A percentile compares a stretch with the other conserved stretches of the same genome.
phyloP scores from a whole-genome alignment of 2,888 invertebrate species.

The Aphrophora alni region DNA sequence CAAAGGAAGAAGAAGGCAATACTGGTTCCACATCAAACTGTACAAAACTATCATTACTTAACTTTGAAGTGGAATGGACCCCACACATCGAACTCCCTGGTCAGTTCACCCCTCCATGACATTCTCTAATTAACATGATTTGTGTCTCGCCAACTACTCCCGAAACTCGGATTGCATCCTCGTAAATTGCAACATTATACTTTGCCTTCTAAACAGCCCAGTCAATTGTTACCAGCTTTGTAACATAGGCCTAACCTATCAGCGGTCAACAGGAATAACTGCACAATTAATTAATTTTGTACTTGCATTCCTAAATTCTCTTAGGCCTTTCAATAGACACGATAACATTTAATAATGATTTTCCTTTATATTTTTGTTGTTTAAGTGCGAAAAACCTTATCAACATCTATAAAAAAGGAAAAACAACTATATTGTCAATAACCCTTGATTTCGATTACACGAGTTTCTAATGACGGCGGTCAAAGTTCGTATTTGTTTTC shows the following conservation, averaged over 20 bases:
- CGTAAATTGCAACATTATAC: background rate
- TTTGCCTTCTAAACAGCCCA: background rate
- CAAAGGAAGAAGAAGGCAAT: background rate
- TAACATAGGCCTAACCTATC: background rate
- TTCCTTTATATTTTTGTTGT: too few relatives aligned
- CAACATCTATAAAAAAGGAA: too few relatives aligned
- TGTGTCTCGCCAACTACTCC: background rate
- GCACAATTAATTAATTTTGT: too few relatives aligned
- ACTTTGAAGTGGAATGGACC: background rate
- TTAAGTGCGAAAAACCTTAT: too few relatives aligned
- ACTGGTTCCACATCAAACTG: too few relatives aligned
- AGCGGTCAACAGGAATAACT: background rate
- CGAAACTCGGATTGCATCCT: background rate
- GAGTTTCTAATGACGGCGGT: too few relatives aligned
- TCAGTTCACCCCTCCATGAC: background rate
- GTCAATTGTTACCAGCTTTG: background rate
- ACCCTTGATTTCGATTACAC: too few relatives aligned
- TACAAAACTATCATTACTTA: background rate
- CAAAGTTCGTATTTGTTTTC: too few relatives aligned
- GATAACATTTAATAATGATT: too few relatives aligned
- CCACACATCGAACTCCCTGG: background rate
- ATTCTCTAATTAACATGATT: conserved; percentile 9
- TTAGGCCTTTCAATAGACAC: too few relatives aligned
- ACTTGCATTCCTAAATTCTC: too few relatives aligned
- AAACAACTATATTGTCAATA: too few relatives aligned